phyloP scores from a whole-genome alignment of 2,888 invertebrate species.

The Odontocerum albicorne region DNA sequence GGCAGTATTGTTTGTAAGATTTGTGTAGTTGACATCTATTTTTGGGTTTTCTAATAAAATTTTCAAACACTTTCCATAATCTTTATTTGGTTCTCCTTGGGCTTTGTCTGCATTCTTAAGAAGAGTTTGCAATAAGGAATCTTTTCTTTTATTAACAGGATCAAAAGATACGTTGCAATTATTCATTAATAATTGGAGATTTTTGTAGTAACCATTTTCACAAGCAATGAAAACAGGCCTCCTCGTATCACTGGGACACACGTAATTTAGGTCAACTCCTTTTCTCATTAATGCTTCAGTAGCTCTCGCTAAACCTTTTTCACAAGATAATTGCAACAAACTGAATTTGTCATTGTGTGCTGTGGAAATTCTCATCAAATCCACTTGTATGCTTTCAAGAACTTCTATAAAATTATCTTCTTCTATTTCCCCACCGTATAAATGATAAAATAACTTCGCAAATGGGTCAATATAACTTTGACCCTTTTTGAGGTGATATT shows the following conservation, averaged over 20 bases:
- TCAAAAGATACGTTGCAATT: conserved; percentile 53
- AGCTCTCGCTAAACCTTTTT: conserved; percentile 58
- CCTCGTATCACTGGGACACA: conserved; percentile 52
- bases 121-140: conserved; percentile 58
- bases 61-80: conserved; percentile 64
- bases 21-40: conserved; percentile 62
- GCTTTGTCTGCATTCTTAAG: conserved; percentile 57
- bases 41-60: conserved; percentile 59
- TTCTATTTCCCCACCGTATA: conserved; percentile 63
- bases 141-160: conserved; percentile 50
- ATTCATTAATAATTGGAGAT: conserved; percentile 56
- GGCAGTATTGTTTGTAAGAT: conserved; percentile 66
- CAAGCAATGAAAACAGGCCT: conserved; percentile 65
- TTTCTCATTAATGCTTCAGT: conserved; percentile 54
- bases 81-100: conserved; percentile 51
- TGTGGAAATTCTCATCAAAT: conserved; percentile 48
- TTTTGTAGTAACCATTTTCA: conserved; percentile 58
- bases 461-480: conserved; percentile 46
- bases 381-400: conserved; percentile 48
- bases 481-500: conserved; percentile 44
- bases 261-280: conserved; percentile 56
- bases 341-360: conserved; percentile 52
- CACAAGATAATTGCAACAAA: conserved; percentile 55
- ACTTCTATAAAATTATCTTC: conserved; percentile 53
- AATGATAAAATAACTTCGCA: conserved; percentile 55